These are phyloP conservation scores for Melanchra persicariae DNA, from an alignment of 2,888 invertebrate species.

Conservation along the genomic window DNA sequence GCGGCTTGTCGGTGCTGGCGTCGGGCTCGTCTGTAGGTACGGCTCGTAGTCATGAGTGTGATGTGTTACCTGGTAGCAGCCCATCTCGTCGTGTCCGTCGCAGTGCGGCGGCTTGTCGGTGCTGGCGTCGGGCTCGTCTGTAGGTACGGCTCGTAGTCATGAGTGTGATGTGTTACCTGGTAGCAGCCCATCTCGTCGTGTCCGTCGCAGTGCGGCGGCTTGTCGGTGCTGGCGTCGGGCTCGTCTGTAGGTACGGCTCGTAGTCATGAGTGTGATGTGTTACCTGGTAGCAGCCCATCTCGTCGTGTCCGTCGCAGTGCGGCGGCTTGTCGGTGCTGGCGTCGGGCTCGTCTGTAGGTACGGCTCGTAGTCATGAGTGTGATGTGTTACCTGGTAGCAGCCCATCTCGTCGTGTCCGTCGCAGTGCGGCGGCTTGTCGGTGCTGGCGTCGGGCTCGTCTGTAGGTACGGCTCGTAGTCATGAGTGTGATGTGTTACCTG, in stretches of 20 bases:
- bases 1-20: conserved; percentile 86
- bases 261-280: too few species aligned
- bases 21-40: conserved; percentile 91
- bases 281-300: conserved; percentile 97
- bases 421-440: conserved; percentile 93
- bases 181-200: conserved; percentile 97
- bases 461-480: conserved; percentile 94
- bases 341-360: conserved; percentile 91
- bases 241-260: conserved; percentile 94
- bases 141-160: conserved; percentile 94
- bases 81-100: conserved; percentile 96
- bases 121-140: conserved; percentile 88
- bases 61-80: conserved; percentile 95
- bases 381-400: conserved; percentile 94
- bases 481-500: conserved; percentile 93
- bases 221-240: conserved; percentile 80
- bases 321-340: conserved; percentile 87
- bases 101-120: conserved; percentile 93
- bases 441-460: conserved; percentile 86
- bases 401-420: conserved; percentile 97
- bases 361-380: conserved; percentile 95
- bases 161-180: conserved; percentile 93
- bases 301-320: conserved; percentile 97
- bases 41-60: conserved; percentile 96
- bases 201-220: conserved; percentile 95